Conservation (phyloP, 2,113 vertebrate species). For the Catharus bicknelli region DNA sequence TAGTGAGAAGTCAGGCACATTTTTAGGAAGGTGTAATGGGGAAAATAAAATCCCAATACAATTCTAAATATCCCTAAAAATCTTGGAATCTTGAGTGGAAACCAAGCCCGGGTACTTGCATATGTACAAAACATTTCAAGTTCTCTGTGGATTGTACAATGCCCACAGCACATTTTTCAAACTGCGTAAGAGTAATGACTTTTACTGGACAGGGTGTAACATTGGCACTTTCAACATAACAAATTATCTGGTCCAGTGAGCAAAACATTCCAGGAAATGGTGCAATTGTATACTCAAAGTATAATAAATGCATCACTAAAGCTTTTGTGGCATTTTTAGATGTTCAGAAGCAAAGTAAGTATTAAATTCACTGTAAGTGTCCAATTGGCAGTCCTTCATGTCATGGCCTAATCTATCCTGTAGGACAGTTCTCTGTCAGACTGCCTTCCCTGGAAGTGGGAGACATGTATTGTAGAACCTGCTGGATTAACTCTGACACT, state of each 20-base stretch:
- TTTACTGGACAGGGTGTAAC: conserved; percentile 46
- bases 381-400: background rate
- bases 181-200: background rate
- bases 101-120: background rate
- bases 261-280: conserved; percentile 42
- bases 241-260: conserved; percentile 18
- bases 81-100: conserved; percentile 33
- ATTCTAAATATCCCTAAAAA: conserved; percentile 19
- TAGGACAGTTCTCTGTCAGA: background rate
- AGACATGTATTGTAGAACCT: background rate
- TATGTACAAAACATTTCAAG: background rate
- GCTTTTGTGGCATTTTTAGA: background rate
- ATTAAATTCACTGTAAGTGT: background rate
- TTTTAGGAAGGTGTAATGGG: conserved; percentile 22
- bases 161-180: background rate
- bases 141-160: background rate
- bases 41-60: conserved; percentile 43
- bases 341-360: background rate
- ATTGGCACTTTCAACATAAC: background rate
- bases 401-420: background rate
- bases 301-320: background rate
- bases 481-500: background rate
- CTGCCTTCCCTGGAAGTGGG: background rate
- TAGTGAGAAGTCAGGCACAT: conserved; percentile 47
- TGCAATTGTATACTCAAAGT: conserved; percentile 33